Evolutionary conservation across 2,113 vertebrate genomes (phyloP).

Genomic region (Ictalurus furcatus): DNA sequence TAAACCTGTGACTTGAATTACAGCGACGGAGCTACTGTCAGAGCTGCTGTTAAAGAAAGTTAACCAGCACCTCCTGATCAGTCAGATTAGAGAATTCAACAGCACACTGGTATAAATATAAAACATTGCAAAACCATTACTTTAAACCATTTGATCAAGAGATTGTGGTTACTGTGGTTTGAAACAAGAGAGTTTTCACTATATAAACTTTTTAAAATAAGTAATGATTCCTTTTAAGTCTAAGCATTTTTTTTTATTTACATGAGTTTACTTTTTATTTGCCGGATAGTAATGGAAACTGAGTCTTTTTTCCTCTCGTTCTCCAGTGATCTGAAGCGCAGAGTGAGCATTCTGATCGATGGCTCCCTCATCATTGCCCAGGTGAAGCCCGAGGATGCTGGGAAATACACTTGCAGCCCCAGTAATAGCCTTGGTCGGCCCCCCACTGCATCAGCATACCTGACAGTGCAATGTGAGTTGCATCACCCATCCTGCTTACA

Average conservation of each 20-base stretch:
- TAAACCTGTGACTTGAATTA: neutral
- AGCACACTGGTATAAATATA: neutral
- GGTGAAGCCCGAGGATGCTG: slow-evolving; percentile 93
- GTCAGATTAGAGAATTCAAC: neutral
- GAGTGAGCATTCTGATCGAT: slow-evolving; percentile 94
- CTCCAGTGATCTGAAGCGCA: slow-evolving; percentile 88
- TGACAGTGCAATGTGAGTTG: slow-evolving; percentile 95
- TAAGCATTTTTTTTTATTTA: neutral
- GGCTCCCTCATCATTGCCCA: slow-evolving; percentile 95
- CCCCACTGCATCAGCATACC: slow-evolving; percentile 90
- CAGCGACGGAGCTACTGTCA: neutral
- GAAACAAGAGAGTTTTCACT: neutral
- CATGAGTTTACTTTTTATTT: neutral
- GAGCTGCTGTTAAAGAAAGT: neutral
- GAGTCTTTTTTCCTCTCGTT: slow-evolving; percentile 5
- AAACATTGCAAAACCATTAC: neutral
- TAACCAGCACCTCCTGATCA: neutral
- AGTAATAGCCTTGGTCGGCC: slow-evolving; percentile 96
- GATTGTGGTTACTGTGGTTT: neutral
- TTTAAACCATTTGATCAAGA: neutral
- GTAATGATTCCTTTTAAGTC: neutral
- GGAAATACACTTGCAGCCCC: slow-evolving; percentile 94
- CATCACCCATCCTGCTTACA: neutral
- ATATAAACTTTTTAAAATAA: neutral
- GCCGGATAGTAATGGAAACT: neutral